phyloP scores from a whole-genome alignment of 2,113 vertebrate genomes.

The Myiagra hebetior region DNA sequence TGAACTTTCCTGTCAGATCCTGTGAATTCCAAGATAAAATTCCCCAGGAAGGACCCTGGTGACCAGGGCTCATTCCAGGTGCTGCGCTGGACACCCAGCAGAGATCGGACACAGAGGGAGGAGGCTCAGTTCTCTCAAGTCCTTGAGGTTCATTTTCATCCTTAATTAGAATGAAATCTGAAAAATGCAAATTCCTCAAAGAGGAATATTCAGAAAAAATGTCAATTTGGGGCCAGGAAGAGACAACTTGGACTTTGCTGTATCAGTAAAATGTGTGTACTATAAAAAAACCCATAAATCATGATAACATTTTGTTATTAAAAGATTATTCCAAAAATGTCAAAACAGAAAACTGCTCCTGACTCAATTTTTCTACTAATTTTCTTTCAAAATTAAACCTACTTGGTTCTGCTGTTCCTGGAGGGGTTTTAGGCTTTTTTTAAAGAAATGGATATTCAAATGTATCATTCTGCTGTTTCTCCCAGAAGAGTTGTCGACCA shows the following conservation, averaged over 20 bases:
- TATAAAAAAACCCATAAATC: neutral
- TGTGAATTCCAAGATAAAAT: neutral
- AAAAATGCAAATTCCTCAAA: neutral
- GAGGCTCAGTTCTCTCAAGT: neutral
- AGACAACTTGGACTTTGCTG: neutral
- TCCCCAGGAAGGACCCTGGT: neutral
- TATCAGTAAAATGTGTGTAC: neutral
- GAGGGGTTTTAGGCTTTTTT: neutral
- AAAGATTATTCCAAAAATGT: neutral
- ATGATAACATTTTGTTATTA: neutral
- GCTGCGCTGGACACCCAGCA: neutral
- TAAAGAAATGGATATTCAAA: neutral
- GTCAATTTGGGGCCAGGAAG: neutral
- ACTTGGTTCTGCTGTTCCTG: neutral
- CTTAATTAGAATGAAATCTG: neutral
- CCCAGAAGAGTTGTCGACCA: neutral
- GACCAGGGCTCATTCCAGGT: neutral
- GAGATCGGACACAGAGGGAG: no score
- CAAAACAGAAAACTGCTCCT: neutral
- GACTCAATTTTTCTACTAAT: neutral
- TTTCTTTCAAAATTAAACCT: neutral
- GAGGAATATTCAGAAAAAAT: neutral
- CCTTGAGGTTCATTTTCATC: neutral
- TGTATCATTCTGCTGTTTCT: neutral
- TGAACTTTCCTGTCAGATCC: neutral